Conservation (phyloP, 30 jellyfish, hydroid and myxozoan genomes). For the Hydra vulgaris region DNA sequence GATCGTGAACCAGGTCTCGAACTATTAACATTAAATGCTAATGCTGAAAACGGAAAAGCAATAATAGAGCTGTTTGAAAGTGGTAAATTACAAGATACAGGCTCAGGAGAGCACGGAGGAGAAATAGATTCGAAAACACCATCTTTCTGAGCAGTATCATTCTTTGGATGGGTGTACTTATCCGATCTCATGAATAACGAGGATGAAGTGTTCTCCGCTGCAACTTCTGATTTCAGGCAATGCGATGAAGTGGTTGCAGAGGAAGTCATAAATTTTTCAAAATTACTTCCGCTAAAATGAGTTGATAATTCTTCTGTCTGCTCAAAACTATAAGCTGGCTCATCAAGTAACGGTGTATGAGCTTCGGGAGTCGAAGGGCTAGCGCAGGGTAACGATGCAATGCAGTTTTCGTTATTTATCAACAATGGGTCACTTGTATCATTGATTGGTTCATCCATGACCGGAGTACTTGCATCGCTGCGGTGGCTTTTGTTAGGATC, state of each 20-base stretch:
- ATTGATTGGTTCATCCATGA: constrained; percentile 17
- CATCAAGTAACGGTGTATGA: constrained; percentile 32
- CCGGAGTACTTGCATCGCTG: constrained; percentile 30
- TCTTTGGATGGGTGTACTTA: not conserved
- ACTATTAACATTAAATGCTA: constrained; percentile 52
- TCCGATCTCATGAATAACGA: not conserved
- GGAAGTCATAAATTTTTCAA: not conserved
- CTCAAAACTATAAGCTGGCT: constrained; percentile 26
- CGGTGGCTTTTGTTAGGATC: constrained; percentile 4
- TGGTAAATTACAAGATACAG: constrained; percentile 39
- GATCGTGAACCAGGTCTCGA: constrained; percentile 34
- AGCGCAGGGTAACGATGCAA: not conserved
- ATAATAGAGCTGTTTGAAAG: constrained; percentile 25
- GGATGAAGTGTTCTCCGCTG: not conserved
- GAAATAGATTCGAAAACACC: constrained; percentile 56
- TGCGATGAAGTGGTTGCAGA: not conserved
- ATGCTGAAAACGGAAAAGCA: constrained; percentile 80
- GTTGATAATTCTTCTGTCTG: not conserved
- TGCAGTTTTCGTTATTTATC: not conserved
- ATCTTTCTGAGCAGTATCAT: not conserved
- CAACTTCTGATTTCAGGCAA: not conserved
- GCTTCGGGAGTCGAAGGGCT: constrained; percentile 35
- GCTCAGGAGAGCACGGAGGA: constrained; percentile 87
- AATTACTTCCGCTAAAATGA: not conserved
- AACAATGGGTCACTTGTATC: constrained; percentile 5